These are phyloP conservation scores for Lophotriccus pileatus DNA, from an alignment of 2,797 vertebrate species.

Conservation along the genomic window DNA sequence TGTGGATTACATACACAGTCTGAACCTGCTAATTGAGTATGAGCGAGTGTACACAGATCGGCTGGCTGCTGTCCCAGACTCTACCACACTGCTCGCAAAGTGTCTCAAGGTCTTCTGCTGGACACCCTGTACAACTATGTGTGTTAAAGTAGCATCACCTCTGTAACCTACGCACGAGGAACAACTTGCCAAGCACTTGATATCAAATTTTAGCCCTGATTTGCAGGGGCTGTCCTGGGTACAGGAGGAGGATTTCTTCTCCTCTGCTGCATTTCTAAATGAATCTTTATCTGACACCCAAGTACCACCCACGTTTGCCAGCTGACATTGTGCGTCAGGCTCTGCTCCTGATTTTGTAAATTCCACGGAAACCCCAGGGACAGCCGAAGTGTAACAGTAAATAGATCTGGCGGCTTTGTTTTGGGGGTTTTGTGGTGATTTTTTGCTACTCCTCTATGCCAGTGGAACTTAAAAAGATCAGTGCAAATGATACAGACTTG, in stretches of 20 bases:
- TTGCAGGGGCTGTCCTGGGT: neutral
- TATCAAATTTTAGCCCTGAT: neutral
- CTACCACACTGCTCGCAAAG: neutral
- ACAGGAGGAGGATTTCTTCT: neutral
- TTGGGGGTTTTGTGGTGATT: neutral
- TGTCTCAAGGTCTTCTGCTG: neutral
- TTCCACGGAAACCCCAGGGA: neutral
- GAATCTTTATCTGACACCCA: neutral
- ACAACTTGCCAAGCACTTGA: neutral
- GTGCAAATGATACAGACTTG: neutral
- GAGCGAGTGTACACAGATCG: neutral
- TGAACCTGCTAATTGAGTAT: conserved; percentile 16
- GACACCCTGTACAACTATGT: rapidly evolving
- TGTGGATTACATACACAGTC: neutral
- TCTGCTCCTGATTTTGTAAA: neutral
- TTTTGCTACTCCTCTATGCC: neutral
- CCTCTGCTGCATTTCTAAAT: neutral
- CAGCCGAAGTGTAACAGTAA: neutral
- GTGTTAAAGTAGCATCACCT: neutral
- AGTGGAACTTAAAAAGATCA: conserved; percentile 34
- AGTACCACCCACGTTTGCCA: conserved; percentile 24
- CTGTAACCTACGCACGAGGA: rapidly evolving
- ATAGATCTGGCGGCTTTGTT: neutral
- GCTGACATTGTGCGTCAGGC: neutral
- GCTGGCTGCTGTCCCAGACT: conserved; percentile 4